phyloP scores from a whole-genome alignment of 2,797 vertebrate species.

The Aselliscus stoliczkanus region DNA sequence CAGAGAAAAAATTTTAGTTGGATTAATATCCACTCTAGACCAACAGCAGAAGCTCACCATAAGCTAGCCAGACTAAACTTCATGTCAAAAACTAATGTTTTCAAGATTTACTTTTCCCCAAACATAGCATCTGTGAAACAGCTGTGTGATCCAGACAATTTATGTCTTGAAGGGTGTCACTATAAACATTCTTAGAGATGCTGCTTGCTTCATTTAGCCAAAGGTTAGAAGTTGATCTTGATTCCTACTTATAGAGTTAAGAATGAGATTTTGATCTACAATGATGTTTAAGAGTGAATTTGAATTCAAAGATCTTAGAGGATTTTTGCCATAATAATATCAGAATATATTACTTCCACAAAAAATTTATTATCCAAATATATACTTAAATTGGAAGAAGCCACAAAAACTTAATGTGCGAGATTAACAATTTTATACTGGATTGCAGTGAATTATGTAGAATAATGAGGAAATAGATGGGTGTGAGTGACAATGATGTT shows the following conservation, averaged over 20 bases:
- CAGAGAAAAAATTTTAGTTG: background rate
- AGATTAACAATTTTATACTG: background rate
- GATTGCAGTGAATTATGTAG: background rate
- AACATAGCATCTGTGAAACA: background rate
- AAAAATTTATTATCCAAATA: background rate
- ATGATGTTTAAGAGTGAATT: background rate
- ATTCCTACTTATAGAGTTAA: background rate
- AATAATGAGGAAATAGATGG: background rate
- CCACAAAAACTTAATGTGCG: background rate
- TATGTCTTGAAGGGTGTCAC: background rate
- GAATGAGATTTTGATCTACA: background rate
- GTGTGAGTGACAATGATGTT: background rate
- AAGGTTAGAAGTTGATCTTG: background rate
- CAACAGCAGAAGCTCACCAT: background rate
- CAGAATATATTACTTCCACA: background rate
- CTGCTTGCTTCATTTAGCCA: background rate
- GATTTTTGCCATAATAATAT: background rate
- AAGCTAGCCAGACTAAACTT: background rate
- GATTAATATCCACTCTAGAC: background rate
- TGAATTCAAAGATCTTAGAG: background rate
- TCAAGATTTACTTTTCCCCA: background rate
- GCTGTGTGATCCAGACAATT: background rate
- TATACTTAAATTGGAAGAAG: background rate
- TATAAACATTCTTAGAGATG: background rate
- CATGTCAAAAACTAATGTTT: background rate